Evolutionary conservation across 2,888 invertebrate genomes (phyloP).

Genomic region (Epirrhoe tristata): DNA sequence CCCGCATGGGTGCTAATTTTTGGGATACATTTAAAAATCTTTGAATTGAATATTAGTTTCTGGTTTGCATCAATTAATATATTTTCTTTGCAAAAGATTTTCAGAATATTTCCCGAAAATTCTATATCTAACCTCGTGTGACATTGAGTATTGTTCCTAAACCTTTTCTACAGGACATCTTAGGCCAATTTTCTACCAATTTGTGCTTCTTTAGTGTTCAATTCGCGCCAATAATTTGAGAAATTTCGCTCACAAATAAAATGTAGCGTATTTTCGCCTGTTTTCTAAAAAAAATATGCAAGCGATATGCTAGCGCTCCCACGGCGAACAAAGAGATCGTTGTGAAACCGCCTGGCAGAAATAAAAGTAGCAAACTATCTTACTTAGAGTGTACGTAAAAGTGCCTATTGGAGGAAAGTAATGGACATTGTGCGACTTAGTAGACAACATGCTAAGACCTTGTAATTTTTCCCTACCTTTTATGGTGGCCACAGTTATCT

Average conservation of each 20-base stretch:
- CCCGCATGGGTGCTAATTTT: too few species aligned
- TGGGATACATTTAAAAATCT: too few species aligned
- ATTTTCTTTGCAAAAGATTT: too few species aligned
- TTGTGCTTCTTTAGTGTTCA: not conserved
- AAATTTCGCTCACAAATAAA: slow-evolving; percentile 16
- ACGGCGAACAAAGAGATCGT: slow-evolving; percentile 51
- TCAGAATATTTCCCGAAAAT: not conserved
- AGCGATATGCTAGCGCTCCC: slow-evolving; percentile 49
- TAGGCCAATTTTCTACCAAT: slow-evolving; percentile 4
- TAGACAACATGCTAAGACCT: not conserved
- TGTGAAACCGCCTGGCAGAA: slow-evolving; percentile 45
- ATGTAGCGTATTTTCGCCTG: slow-evolving; percentile 5
- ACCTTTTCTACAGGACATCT: not conserved
- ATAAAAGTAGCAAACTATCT: slow-evolving; percentile 46
- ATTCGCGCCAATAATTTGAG: slow-evolving; percentile 4
- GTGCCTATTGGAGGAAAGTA: slow-evolving; percentile 27
- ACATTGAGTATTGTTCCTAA: not conserved
- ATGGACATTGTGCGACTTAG: slow-evolving; percentile 5
- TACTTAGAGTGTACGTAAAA: slow-evolving; percentile 32
- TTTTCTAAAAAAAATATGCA: slow-evolving; percentile 35
- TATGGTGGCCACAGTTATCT: not conserved
- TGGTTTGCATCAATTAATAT: too few species aligned
- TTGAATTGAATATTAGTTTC: too few species aligned
- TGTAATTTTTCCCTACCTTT: not conserved
- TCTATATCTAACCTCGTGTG: not conserved